phyloP scores from a whole-genome alignment of 2,888 invertebrate genomes.

The Leucophora obtusa region DNA sequence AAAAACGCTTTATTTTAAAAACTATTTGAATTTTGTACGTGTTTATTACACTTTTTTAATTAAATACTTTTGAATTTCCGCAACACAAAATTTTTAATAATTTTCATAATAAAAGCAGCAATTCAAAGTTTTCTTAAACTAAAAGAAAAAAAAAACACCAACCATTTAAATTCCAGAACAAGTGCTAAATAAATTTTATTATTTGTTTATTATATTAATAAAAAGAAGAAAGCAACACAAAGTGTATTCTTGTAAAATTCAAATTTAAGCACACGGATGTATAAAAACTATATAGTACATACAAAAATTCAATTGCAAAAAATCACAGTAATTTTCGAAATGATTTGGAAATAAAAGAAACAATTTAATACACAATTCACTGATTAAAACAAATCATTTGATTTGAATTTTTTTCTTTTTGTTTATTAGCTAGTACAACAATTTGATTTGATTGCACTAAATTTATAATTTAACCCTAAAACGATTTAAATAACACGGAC shows the following conservation, averaged over 20 bases:
- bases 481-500: slow-evolving; percentile 2
- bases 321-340: slow-evolving; percentile 8
- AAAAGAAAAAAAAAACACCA: too few species aligned
- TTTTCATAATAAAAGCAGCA: slow-evolving; percentile 7
- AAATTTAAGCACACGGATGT: slow-evolving; percentile 21
- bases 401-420: slow-evolving; percentile 7
- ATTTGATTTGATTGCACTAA: slow-evolving; percentile 17
- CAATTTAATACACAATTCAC: slow-evolving; percentile 19
- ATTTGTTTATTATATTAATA: slow-evolving; percentile 50
- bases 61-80: background rate
- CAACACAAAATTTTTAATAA: background rate
- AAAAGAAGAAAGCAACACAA: slow-evolving; percentile 7
- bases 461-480: slow-evolving; percentile 31
- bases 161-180: slow-evolving; percentile 56
- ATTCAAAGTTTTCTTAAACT: background rate
- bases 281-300: background rate
- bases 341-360: slow-evolving; percentile 15
- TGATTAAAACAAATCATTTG: slow-evolving; percentile 31
- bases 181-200: slow-evolving; percentile 50
- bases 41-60: slow-evolving; percentile 33
- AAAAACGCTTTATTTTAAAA: background rate
- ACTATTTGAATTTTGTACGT: slow-evolving; percentile 3
- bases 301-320: background rate
- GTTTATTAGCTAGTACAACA: slow-evolving; percentile 1
- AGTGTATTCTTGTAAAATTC: slow-evolving; percentile 23